phyloP scores from a whole-genome alignment of 2,113 vertebrate species.

The Hyperoodon ampullatus region DNA sequence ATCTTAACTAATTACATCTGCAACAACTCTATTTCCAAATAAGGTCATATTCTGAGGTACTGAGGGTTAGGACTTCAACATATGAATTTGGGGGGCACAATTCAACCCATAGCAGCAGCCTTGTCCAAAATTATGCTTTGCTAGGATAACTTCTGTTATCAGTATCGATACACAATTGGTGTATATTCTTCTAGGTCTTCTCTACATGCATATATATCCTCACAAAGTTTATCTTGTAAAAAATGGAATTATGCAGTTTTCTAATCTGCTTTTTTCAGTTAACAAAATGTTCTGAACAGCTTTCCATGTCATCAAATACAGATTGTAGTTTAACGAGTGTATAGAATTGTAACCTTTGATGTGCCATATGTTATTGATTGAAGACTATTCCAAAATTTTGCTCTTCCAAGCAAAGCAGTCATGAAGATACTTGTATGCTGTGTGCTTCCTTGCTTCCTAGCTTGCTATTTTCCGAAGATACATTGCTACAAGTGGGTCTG shows the following conservation, averaged over 20 bases:
- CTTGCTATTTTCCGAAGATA: not conserved
- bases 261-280: not conserved
- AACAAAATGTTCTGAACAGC: not conserved
- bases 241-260: not conserved
- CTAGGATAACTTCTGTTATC: not conserved
- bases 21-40: not conserved
- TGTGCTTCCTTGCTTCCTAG: not conserved
- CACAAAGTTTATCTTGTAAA: not conserved
- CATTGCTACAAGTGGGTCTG: not conserved
- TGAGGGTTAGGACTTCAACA: not conserved
- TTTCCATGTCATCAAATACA: not conserved
- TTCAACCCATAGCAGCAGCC: too few species aligned
- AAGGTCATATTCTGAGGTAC: not conserved
- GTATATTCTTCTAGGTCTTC: not conserved
- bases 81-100: not conserved
- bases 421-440: not conserved
- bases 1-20: not conserved
- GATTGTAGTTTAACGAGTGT: not conserved
- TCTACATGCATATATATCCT: not conserved
- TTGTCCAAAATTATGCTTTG: not conserved
- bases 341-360: not conserved
- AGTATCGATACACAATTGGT: accelerated
- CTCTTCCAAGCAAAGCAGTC: not conserved
- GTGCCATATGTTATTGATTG: not conserved
- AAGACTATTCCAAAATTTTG: not conserved